phyloP scores from a whole-genome alignment of 2,888 invertebrate genomes.

The Philereme vetulata region DNA sequence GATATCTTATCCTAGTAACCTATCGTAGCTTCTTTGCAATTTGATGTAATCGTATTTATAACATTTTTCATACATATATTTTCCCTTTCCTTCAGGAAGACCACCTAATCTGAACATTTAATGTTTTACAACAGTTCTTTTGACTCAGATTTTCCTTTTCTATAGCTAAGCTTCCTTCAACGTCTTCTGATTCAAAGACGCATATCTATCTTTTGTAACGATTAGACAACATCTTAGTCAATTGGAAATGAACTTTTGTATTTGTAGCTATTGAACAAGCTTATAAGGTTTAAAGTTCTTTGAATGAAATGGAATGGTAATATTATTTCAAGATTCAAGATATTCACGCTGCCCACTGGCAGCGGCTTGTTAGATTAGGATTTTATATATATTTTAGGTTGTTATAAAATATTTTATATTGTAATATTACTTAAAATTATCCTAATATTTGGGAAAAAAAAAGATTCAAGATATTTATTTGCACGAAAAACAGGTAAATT shows the following conservation, averaged over 20 bases:
- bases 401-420: too few relatives aligned
- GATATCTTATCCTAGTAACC: too few relatives aligned
- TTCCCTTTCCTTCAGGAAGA: conserved; percentile 6
- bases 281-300: background rate
- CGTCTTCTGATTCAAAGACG: conserved; percentile 17
- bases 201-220: conserved; percentile 8
- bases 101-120: conserved; percentile 19
- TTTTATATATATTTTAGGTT: too few relatives aligned
- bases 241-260: conserved; percentile 7
- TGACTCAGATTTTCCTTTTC: conserved; percentile 21
- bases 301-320: background rate
- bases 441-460: too few relatives aligned
- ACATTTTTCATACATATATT: conserved; percentile 3
- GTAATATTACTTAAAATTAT: too few relatives aligned
- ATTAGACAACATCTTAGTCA: conserved; percentile 16
- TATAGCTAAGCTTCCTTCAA: conserved; percentile 18
- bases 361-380: too few relatives aligned
- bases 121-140: conserved; percentile 17
- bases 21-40: background rate
- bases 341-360: too few relatives aligned
- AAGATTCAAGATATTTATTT: too few relatives aligned
- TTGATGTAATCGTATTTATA: background rate
- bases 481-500: too few relatives aligned
- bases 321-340: too few relatives aligned
- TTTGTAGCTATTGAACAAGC: background rate